Evolutionary conservation across 2,797 vertebrate genomes (phyloP).

Genomic region (Macrochelys suwanniensis): DNA sequence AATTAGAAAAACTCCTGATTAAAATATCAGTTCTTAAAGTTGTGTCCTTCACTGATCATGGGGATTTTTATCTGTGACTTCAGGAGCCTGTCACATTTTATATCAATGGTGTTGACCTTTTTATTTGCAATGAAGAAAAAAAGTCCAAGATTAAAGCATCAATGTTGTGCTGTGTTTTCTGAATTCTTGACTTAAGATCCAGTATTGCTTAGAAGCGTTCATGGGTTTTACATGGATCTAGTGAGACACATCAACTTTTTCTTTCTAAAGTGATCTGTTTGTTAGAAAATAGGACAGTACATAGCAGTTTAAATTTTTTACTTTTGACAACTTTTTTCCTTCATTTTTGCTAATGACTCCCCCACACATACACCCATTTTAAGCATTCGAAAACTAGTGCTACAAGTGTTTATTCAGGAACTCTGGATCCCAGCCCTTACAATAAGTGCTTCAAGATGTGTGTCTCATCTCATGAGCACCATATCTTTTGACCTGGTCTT

Average conservation of each 20-base stretch:
- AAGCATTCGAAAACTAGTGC: constrained; percentile 1
- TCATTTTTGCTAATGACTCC: constrained; percentile 33
- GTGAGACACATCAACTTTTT: constrained; percentile 38
- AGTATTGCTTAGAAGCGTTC: constrained; percentile 44
- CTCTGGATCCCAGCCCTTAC: not conserved
- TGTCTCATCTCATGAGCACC: constrained; percentile 5
- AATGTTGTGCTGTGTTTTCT: not conserved
- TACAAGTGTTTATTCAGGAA: constrained; percentile 24
- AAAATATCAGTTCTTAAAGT: not conserved
- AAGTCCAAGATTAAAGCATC: constrained; percentile 36
- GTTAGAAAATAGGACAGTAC: constrained; percentile 43
- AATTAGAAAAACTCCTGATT: not conserved
- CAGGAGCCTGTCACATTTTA: not conserved
- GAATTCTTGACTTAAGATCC: constrained; percentile 31
- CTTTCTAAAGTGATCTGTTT: constrained; percentile 27
- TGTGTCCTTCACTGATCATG: not conserved
- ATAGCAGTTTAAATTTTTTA: constrained; percentile 44
- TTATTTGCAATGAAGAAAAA: constrained; percentile 41
- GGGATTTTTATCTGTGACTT: constrained; percentile 34
- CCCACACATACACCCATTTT: not conserved
- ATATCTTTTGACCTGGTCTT: constrained; percentile 22
- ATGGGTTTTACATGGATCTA: constrained; percentile 35
- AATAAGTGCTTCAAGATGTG: constrained; percentile 17
- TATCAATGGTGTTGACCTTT: not conserved
- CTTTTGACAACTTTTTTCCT: constrained; percentile 14